Evolutionary conservation across 2,797 vertebrate genomes (phyloP), one percentile per base, ranked within the genome.

Genomic region (Eleutherodactylus coqui): DNA sequence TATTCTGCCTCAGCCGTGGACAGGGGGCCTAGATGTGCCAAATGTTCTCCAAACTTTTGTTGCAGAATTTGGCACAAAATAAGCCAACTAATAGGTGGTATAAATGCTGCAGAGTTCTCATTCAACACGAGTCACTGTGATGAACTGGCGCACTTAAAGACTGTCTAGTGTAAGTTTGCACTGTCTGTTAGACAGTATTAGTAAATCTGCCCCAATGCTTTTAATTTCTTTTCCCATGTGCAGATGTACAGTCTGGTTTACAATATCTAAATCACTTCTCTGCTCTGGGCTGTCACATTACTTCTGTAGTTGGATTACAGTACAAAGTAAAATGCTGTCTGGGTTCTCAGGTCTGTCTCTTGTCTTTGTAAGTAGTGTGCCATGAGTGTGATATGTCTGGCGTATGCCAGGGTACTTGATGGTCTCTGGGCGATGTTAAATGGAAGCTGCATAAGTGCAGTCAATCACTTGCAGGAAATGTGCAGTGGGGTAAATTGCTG

Each of bases 261-360:
- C 19, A 6, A 36, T 36, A 13, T 41, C 2, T 72, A n/a, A 72
- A n/a, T n/a, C 19, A 41, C 21, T 73, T 27, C 19, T 70, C 3
- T 24, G 36, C 19, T 19, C 13, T 69, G 5, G 17, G 17, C 6
- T 36, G 32, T 38, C 4, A 5, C 32, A 70, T 32, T 34, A 6
- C n/a, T n/a, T n/a, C n/a, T n/a, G 2, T 13, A 11, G 55, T 8
- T 41, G 21, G 36, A 70, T 14, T 24, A 1, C n/a, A 70, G 21
- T 2, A 34, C 11, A 32, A n/a, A 72, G 41, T n/a, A 36, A 70
- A 51, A 82, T 36, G 8, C 14, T 27, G 29, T 70, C 32, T 82
- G 79, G 79, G 83, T 38, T 69, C 11, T 70, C 36, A 8, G 79
- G 49, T 85, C 84, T 79, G 84, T 43, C 55, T 86, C 51, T 75